These are phyloP conservation scores for Macroglossus sobrinus DNA, from an alignment of 2,113 vertebrate species.

Conservation along the genomic window DNA sequence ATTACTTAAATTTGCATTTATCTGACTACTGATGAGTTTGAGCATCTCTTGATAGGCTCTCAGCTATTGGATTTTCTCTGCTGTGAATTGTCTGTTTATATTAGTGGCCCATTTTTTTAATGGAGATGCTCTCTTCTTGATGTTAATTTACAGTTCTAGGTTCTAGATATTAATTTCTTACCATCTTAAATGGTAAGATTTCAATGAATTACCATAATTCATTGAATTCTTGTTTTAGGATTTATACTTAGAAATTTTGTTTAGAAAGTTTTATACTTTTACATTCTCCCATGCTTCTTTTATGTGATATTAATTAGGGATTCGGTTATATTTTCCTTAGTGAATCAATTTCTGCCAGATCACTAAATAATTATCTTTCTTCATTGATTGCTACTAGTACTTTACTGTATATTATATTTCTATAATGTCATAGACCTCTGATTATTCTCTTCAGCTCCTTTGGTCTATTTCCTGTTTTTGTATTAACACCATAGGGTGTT, in stretches of 20 bases:
- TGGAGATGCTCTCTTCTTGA: conserved; percentile 36
- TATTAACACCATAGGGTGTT: not conserved
- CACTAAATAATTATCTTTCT: not conserved
- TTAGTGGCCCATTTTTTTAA: conserved; percentile 41
- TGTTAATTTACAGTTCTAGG: not conserved
- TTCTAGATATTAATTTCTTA: conserved; percentile 18
- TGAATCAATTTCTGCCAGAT: not conserved
- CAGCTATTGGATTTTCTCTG: conserved; percentile 32
- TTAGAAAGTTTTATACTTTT: not conserved
- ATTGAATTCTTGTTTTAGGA: not conserved
- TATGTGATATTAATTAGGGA: not conserved
- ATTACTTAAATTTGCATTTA: conserved; percentile 54
- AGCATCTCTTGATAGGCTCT: conserved; percentile 45
- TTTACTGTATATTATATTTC: not conserved
- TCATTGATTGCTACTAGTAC: not conserved
- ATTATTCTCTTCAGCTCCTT: not conserved
- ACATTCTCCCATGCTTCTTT: not conserved
- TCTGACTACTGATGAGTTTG: conserved; percentile 42
- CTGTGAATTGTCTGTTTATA: conserved; percentile 32
- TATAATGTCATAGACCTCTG: not conserved
- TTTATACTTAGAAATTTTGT: not conserved
- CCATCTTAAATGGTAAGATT: not conserved
- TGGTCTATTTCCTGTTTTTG: conserved; percentile 5
- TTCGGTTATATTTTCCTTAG: not conserved
- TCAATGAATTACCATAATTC: not conserved